Base-by-base conservation (phyloP, 35 echinoderm and acorn worm genomes). In the Ophiothrix spiculata region DNA sequence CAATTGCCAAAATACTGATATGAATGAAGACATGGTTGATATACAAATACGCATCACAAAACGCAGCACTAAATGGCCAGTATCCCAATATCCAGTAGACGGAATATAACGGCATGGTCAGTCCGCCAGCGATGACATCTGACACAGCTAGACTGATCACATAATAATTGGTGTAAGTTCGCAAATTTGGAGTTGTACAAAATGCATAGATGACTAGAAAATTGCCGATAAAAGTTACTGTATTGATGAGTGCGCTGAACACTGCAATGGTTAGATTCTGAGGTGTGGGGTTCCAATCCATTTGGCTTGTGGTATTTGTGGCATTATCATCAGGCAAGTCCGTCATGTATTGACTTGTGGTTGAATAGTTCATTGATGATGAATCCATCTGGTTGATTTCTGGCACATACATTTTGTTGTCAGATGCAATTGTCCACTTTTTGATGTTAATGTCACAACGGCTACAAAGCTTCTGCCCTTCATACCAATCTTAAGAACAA, bases 31-130 rank as follows among this genome's bases (percentile, higher is more conserved):
- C 80, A 33, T 90, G 81, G 74, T 90, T 81, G 40, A 90, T 36
- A 46, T 77, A 84, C 46, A 81, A 36, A 46, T 84, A 90, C 33
- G 34, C 74, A 38, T 84, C 80, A 78, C 88, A 90, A 6, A 81
- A 73, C 39, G 19, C 69, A 11, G 36, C 17, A 29, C 88, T 64
- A 56, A 90, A 83, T 17, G 88, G 88, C 88, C 88, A 90, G 6
- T 41, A 75, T 11, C 88, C 88, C 25, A 82, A 36, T 23, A 90
- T 73, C 74, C 81, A 90, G 25, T 84, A 39, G 1, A 90, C 41
- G 32, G 81, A 84, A 42, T 90, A 90, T 15, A 90, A 12, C 41
- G 88, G 88, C 88, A 90, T 90, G 73, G 69, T 90, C 40, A 90
- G 29, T 13, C 35, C 64, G 28, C 88, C 88, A 13, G 81, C 81